Evolutionary conservation across 2,888 invertebrate species (phyloP).

Genomic region (Morpho helenor): DNA sequence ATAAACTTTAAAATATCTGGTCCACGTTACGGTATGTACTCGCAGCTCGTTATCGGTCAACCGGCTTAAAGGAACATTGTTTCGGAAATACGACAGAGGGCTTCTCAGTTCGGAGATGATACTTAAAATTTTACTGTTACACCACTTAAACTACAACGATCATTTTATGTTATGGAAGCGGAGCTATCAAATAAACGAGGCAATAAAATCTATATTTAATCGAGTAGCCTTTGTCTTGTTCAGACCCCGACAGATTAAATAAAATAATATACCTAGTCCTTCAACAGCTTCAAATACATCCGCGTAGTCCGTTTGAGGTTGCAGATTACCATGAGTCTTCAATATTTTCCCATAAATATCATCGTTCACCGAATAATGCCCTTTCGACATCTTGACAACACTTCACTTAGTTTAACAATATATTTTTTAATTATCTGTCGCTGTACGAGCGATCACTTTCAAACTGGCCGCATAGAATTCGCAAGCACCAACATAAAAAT

Average conservation of each 20-base stretch:
- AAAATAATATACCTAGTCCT: constrained; percentile 53
- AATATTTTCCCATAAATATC: constrained; percentile 70
- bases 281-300: constrained; percentile 66
- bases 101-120: constrained; percentile 16
- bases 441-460: constrained; percentile 12
- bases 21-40: not conserved
- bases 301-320: constrained; percentile 54
- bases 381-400: constrained; percentile 43
- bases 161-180: constrained; percentile 13
- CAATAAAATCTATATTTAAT: constrained; percentile 16
- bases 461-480: constrained; percentile 45
- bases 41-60: constrained; percentile 33
- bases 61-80: constrained; percentile 24
- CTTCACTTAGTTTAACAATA: not conserved
- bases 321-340: constrained; percentile 48
- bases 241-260: not conserved
- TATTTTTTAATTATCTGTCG: not conserved
- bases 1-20: not conserved
- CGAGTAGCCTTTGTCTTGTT: not conserved
- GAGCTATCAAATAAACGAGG: constrained; percentile 11
- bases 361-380: constrained; percentile 69
- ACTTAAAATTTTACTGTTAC: constrained; percentile 23
- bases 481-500: constrained; percentile 29
- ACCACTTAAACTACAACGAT: constrained; percentile 13
- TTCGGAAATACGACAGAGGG: constrained; percentile 17